Evolutionary conservation across 2,888 invertebrate genomes (phyloP).

Genomic region (Coelinius sp.): DNA sequence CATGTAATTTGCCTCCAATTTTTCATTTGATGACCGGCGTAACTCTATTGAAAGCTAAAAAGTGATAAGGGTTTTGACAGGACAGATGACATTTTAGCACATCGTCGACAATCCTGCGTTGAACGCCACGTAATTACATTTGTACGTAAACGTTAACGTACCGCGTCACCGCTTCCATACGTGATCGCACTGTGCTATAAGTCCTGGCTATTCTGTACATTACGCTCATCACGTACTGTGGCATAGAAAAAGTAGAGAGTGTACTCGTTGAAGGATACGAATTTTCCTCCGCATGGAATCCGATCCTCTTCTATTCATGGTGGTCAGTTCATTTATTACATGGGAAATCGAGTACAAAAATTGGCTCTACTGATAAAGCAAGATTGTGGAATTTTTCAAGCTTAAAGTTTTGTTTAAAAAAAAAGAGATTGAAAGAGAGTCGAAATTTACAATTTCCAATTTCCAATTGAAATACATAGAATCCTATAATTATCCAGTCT

Average conservation of each 20-base stretch:
- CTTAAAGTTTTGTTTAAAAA: too few relatives aligned
- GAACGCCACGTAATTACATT: slow-evolving; percentile 26
- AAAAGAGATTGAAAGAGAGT: too few relatives aligned
- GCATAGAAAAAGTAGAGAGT: slow-evolving; percentile 7
- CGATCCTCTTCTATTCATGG: neutral
- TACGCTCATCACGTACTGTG: slow-evolving; percentile 14
- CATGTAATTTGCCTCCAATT: neutral
- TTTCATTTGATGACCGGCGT: neutral
- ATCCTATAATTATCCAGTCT: too few relatives aligned
- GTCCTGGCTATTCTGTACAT: slow-evolving; percentile 13
- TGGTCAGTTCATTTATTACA: slow-evolving; percentile 7
- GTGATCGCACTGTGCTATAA: slow-evolving; percentile 30
- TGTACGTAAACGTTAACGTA: slow-evolving; percentile 28
- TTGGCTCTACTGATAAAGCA: too few relatives aligned
- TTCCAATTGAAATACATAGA: too few relatives aligned
- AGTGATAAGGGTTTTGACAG: slow-evolving; percentile 8
- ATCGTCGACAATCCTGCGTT: slow-evolving; percentile 1
- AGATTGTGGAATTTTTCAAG: too few relatives aligned
- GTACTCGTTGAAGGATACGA: slow-evolving; percentile 2
- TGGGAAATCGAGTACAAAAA: neutral
- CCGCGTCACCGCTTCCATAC: slow-evolving; percentile 19
- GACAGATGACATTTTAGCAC: slow-evolving; percentile 10
- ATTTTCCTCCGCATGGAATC: slow-evolving; percentile 16
- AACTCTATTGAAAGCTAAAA: neutral
- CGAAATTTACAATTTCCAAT: too few relatives aligned